Evolutionary conservation across 2,113 vertebrate species (phyloP).

Genomic region (Haemorhous mexicanus): DNA sequence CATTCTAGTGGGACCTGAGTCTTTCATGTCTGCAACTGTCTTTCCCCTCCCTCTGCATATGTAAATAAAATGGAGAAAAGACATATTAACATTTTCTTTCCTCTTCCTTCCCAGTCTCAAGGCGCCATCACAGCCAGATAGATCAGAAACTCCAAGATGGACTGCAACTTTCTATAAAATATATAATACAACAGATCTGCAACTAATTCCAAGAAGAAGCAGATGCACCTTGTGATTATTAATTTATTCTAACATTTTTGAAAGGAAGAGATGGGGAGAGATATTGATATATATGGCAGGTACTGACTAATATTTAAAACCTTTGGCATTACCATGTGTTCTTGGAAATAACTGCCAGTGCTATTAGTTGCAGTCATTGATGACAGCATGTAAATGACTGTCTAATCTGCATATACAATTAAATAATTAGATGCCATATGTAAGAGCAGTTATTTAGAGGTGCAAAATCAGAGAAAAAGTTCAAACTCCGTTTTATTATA

Average conservation of each 20-base stretch:
- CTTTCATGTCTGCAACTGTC: neutral
- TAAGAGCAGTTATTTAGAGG: constrained; percentile 32
- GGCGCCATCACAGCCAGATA: neutral
- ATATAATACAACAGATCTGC: neutral
- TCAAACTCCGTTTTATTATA: neutral
- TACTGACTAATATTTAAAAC: constrained; percentile 33
- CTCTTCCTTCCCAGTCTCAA: neutral
- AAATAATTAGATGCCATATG: constrained; percentile 39
- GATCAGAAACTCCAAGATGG: neutral
- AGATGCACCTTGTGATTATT: neutral
- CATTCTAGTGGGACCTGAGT: neutral
- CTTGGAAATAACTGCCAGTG: constrained; percentile 6
- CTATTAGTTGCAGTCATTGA: constrained; percentile 34
- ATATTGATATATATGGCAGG: constrained; percentile 1
- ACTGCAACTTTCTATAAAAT: neutral
- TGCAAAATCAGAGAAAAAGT: neutral
- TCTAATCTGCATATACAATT: constrained; percentile 35
- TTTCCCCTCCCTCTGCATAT: neutral
- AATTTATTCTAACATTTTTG: constrained; percentile 1
- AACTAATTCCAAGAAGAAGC: neutral
- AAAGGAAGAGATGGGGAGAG: neutral
- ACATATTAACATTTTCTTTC: neutral
- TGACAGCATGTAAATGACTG: constrained; percentile 16
- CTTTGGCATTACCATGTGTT: constrained; percentile 27
- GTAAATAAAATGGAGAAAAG: neutral